A percentile compares a stretch with the other conserved stretches of the same genome.
phyloP scores from a whole-genome alignment of 2,113 vertebrate species.

The Hemichromis elongatus region DNA sequence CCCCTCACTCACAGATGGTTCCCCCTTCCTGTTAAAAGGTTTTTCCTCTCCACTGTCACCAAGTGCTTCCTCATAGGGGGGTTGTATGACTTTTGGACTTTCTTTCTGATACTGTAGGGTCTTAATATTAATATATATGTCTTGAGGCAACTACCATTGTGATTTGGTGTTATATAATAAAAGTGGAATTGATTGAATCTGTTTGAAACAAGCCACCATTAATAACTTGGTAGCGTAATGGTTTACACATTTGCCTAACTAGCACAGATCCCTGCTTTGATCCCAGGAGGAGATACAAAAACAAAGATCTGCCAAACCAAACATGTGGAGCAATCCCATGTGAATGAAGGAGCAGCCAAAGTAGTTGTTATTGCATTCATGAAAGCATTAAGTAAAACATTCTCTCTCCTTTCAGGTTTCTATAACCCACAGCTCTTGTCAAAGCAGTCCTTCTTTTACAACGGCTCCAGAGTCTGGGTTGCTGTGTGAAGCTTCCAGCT shows the following conservation, averaged over 20 bases:
- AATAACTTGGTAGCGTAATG: accelerated
- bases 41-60: not conserved
- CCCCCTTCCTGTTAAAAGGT: not conserved
- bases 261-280: not conserved
- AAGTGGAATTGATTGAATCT: not conserved
- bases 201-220: not conserved
- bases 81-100: not conserved
- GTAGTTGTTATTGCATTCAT: not conserved
- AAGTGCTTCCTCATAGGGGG: not conserved
- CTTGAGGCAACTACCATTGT: not conserved
- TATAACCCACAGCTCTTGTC: constrained; percentile 55
- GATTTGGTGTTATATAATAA: not conserved
- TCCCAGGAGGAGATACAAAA: not conserved
- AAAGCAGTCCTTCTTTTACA: constrained; percentile 75
- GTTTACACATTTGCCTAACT: not conserved
- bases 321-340: not conserved
- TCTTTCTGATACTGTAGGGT: not conserved
- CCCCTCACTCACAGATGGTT: not conserved
- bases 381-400: not conserved
- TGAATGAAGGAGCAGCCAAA: not conserved
- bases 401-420: constrained; percentile 51
- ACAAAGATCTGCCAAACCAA: not conserved
- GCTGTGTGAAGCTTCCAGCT: constrained; percentile 36
- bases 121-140: accelerated
- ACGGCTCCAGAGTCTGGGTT: constrained; percentile 65